Base-by-base conservation (phyloP, 2,888 invertebrate species). In the Archaeoteleia sp. region DNA sequence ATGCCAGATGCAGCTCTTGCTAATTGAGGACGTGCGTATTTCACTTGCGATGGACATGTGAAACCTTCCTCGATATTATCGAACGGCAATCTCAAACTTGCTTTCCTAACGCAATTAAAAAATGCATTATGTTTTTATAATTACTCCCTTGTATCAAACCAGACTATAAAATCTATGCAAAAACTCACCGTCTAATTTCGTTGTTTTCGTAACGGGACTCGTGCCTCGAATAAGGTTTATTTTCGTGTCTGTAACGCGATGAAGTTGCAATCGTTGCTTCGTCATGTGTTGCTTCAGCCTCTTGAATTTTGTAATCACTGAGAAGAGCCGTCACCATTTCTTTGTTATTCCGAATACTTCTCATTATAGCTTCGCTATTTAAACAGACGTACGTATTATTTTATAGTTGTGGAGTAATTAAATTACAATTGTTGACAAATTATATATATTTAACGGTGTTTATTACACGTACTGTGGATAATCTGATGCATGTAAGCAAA, bases 21-120 rank as follows among this genome's bases (percentile, higher is more conserved):
- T 62, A 93, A 88, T 81, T 94, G 94, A 0, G 94, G 94, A 7
- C 93, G 87, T 0, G 93, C 94, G 78, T 93, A 93, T 74, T 92
- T 91, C 29, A 94, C 91, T 1, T 91, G 90, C 46, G 93, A 93
- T 0, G 92, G 91, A 75, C 95, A 95, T 87, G 95, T 91, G 80
- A 91, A 92, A 0, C 93, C 92, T 1, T 91, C 91, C 54, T 90
- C 90, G 2, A 87, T 84, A 8, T 87, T 88, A 14, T 87, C 87
- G 0, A 88, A 89, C 0, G 7, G 86, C 83, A 70, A 87, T 70
- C 87, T 87, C 34, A 89, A 88, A 75, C 91, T 72, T 34, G 63
- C 90, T 51, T 91, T 89, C 70, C 91, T 92, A 76, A 1, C 71
- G 80, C 46, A 46, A 63, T 54, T 32, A 55, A 39, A 43, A 10